Percentiles rank a stretch among this genome's conserved stretches.
Conservation (phyloP, 1,140 invertebrate genomes). For the Polypedilum vanderplanki region DNA sequence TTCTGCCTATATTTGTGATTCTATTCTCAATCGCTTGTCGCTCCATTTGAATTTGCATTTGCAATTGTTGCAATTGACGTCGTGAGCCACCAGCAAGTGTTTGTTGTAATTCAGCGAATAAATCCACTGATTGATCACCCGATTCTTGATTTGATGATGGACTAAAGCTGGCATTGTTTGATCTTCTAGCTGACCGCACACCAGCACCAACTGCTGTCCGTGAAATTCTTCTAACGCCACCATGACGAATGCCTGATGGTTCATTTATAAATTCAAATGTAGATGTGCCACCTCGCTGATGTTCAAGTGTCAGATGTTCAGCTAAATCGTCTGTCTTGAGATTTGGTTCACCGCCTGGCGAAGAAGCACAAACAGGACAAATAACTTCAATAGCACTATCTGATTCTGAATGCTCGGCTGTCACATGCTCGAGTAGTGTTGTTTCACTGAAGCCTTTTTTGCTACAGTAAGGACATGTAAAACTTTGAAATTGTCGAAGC, state of each 20-base stretch:
- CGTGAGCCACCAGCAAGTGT: conserved; percentile 85
- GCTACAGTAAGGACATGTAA: conserved; percentile 94
- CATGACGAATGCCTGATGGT: conserved; percentile 70
- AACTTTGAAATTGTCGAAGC: conserved; percentile 86
- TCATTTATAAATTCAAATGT: conserved; percentile 88
- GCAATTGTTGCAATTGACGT: conserved; percentile 74
- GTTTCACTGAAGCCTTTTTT: conserved; percentile 92
- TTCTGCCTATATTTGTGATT: conserved; percentile 61
- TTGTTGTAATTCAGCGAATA: conserved; percentile 87
- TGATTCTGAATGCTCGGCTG: conserved; percentile 77
- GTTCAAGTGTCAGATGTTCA: conserved; percentile 89
- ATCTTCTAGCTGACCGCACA: conserved; percentile 56
- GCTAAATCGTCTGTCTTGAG: conserved; percentile 96
- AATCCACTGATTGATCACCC: conserved; percentile 79
- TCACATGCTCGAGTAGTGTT: conserved; percentile 86
- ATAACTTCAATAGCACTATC: conserved; percentile 55
- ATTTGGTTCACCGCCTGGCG: conserved; percentile 94
- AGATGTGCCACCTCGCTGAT: conserved; percentile 69
- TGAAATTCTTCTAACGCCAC: conserved; percentile 73
- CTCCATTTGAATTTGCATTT: conserved; percentile 84
- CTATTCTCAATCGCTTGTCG: conserved; percentile 48
- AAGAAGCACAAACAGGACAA: conserved; percentile 92
- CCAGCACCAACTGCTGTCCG: conserved; percentile 60
- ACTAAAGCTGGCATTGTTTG: conserved; percentile 85
- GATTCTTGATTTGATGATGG: conserved; percentile 71